Conservation (phyloP, 1,140 invertebrate species). For the Drosophila parvula region DNA sequence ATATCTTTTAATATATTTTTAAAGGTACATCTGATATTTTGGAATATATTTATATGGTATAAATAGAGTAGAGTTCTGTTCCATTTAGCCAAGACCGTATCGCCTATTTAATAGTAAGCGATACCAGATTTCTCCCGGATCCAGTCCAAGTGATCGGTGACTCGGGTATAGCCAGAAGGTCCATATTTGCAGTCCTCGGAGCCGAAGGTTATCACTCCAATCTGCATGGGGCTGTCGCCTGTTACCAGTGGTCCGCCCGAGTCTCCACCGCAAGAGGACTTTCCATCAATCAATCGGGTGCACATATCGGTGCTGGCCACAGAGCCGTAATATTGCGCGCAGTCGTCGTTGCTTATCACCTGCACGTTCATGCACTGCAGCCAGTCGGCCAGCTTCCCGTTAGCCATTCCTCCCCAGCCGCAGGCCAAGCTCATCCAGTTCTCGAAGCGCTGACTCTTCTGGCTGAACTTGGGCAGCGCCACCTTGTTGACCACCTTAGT, state of each 20-base stretch:
- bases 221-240: constrained; percentile 31
- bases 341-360: constrained; percentile 30
- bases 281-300: constrained; percentile 18
- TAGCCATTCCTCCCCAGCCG: constrained; percentile 57
- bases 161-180: constrained; percentile 33
- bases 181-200: constrained; percentile 17
- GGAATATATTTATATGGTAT: no score
- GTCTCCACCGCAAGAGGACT: constrained; percentile 28
- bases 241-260: constrained; percentile 50
- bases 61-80: no score
- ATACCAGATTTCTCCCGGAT: constrained; percentile 35
- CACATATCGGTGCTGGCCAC: constrained; percentile 35
- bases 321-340: background rate
- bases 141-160: constrained; percentile 42
- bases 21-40: no score
- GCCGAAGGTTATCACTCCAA: constrained; percentile 34
- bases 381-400: constrained; percentile 25
- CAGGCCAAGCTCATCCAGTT: constrained; percentile 48
- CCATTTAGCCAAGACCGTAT: no score
- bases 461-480: constrained; percentile 26
- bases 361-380: constrained; percentile 42
- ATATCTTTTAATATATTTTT: no score
- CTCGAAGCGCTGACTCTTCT: constrained; percentile 32
- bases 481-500: constrained; percentile 41
- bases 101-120: no score